Percentiles rank a stretch among this genome's conserved stretches.
Evolutionary conservation across 2,797 vertebrate species (phyloP).

Genomic region (Vipera latastei): DNA sequence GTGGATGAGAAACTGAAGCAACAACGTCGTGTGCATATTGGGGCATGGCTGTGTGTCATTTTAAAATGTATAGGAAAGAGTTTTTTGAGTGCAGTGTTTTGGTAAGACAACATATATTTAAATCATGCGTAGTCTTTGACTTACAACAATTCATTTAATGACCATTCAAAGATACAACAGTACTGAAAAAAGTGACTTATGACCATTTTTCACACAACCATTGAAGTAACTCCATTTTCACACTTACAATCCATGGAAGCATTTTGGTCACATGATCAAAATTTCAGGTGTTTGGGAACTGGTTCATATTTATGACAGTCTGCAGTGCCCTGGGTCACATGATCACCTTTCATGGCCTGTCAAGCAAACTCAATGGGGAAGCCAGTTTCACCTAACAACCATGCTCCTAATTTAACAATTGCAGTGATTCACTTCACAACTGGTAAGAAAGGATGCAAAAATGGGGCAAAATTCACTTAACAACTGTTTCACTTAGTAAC

Average conservation of each 20-base stretch:
- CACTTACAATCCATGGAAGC: not conserved
- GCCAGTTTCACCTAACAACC: not conserved
- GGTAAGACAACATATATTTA: not conserved
- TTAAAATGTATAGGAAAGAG: not conserved
- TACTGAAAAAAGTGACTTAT: not conserved
- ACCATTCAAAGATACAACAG: not conserved
- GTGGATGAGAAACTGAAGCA: slow-evolving; percentile 41
- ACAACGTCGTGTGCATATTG: slow-evolving; percentile 26
- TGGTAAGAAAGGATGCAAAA: not conserved
- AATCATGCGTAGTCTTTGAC: not conserved
- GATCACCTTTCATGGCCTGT: not conserved
- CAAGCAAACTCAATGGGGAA: not conserved
- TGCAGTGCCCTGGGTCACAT: not conserved
- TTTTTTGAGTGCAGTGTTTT: not conserved
- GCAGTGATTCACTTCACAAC: not conserved
- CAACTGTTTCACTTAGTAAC: not conserved
- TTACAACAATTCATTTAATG: not conserved
- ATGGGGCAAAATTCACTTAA: not conserved
- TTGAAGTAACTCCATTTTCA: no score
- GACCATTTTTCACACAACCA: not conserved
- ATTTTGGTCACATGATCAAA: no score
- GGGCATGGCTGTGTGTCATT: not conserved
- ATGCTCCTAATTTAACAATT: not conserved
- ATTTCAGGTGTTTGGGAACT: not conserved
- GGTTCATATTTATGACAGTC: not conserved